Evolutionary conservation across 2,888 invertebrate species (phyloP).

Genomic region (Gerosis bhagava): DNA sequence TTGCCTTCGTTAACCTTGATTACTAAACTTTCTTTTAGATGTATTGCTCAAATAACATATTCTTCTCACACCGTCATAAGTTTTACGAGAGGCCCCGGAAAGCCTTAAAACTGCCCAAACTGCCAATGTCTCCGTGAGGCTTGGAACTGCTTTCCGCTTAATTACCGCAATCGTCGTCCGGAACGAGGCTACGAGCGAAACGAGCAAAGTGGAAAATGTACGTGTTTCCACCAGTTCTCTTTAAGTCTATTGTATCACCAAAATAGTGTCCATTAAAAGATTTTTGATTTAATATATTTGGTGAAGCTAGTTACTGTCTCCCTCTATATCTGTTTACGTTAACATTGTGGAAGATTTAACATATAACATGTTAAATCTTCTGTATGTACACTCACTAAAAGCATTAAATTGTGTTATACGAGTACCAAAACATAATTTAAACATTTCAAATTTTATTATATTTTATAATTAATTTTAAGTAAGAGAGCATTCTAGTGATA

Average conservation of each 20-base stretch:
- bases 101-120: conserved; percentile 15
- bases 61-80: conserved; percentile 8
- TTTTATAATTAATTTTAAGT: no score
- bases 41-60: conserved; percentile 3
- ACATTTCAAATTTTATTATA: no score
- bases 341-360: no score
- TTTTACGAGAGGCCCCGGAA: conserved; percentile 11
- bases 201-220: conserved; percentile 12
- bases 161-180: conserved; percentile 16
- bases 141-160: conserved; percentile 15
- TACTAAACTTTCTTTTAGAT: background rate
- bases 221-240: background rate
- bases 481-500: no score
- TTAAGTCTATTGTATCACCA: background rate
- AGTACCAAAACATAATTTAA: no score
- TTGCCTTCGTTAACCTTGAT: no score
- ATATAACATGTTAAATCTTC: no score
- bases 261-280: no score
- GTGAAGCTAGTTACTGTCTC: no score
- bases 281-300: conserved; percentile 14
- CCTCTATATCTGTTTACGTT: no score
- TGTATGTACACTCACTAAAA: no score
- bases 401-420: no score
- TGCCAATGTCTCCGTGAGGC: conserved; percentile 9
- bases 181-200: conserved; percentile 15